phyloP scores from a whole-genome alignment of 2,113 vertebrate genomes.

The Tiliqua scincoides region DNA sequence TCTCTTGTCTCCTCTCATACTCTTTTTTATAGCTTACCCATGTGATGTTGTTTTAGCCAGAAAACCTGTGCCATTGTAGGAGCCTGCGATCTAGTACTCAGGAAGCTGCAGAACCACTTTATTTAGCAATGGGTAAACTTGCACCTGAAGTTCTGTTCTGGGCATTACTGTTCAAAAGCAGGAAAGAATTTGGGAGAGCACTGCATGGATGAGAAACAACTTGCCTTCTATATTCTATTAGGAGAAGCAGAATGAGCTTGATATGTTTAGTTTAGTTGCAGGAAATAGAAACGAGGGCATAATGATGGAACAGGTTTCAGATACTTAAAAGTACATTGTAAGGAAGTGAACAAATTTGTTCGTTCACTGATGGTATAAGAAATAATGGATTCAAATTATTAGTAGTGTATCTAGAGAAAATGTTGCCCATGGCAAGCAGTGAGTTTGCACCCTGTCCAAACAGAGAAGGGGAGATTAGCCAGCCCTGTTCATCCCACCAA shows the following conservation, averaged over 20 bases:
- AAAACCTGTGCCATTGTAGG: background rate
- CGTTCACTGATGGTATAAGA: background rate
- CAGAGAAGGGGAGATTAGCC: too few species aligned
- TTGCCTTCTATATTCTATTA: background rate
- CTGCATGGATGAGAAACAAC: background rate
- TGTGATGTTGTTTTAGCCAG: background rate
- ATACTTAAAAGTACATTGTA: background rate
- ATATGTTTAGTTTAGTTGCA: background rate
- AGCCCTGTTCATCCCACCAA: too few species aligned
- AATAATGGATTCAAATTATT: too few species aligned
- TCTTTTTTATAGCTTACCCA: background rate
- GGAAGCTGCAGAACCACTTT: background rate
- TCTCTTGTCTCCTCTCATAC: background rate
- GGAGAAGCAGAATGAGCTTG: background rate
- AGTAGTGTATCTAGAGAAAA: too few species aligned
- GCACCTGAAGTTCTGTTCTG: background rate
- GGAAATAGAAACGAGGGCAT: background rate
- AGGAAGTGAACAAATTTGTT: background rate
- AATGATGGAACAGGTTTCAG: background rate
- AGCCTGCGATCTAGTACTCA: background rate
- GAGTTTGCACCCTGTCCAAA: too few species aligned
- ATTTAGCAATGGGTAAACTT: background rate
- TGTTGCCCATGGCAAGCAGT: too few species aligned
- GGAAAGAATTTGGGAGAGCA: background rate
- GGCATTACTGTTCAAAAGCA: background rate